Evolutionary conservation across 2,113 vertebrate species (phyloP), one percentile per base, ranked within the genome.

Genomic region (Corydoras maculifer): DNA sequence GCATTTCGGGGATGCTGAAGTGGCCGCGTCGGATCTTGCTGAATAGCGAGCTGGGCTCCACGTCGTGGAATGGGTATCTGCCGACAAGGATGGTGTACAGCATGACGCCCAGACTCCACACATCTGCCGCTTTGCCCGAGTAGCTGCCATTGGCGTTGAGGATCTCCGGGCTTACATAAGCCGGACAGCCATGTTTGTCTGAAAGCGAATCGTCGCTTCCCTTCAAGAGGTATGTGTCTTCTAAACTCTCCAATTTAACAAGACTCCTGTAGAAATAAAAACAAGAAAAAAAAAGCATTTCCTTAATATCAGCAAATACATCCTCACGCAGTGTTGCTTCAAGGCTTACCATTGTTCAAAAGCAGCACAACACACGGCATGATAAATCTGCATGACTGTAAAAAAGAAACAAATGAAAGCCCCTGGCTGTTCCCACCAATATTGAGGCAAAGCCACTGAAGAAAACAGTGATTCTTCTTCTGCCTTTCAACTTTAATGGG

Each of bases 51-150:
- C 95, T 91, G 51, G 97, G 97, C 83, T 99, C 97, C 73, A 98
- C 93, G 80, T 99, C 97, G 78, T 99, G 97, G 88, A 99, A 99
- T 59, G 97, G 97, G 84, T 99, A 99, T 76, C 97, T 96, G 79
- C 97, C 97, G 64, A 99, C 96, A 12, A 99, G 86, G 91, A 99
- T 99, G 82, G 97, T 99, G 72, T 99, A 99, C 32, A 99, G 96
- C 97, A 99, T 99, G 84, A 99, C 95, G 8, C 97, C 97, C 84
- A 99, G 88, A 82, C 96, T 99, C 97, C 97, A 99, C 25, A 99
- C 95, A 11, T 99, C 97, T 3, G 97, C 97, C 1, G 97, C 97
- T 84, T 97, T 98, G 84, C 97, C 97, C 29, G 97, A 99, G 83
- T 99, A 99, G 93, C 95, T 98, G 90, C 97, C 96, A 9, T 85